A percentile compares a stretch with the other conserved stretches of the same genome.
Conservation (phyloP, 2,113 vertebrate genomes). For the Picathartes gymnocephalus region DNA sequence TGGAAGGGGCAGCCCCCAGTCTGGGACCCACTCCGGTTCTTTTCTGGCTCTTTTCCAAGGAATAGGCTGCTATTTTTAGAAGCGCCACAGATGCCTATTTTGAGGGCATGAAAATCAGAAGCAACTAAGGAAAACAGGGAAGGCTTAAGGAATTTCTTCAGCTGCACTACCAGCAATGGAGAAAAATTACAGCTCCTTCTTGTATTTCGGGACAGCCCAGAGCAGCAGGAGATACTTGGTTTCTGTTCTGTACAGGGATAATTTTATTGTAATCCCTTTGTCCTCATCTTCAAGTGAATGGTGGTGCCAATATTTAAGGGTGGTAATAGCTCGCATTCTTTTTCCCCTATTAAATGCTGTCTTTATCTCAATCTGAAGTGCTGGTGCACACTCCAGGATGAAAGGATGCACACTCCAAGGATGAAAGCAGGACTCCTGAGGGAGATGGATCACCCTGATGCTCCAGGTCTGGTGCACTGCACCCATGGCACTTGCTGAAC, state of each 20-base stretch:
- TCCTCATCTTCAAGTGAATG: background rate
- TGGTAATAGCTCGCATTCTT: background rate
- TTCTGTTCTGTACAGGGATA: background rate
- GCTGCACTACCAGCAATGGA: background rate
- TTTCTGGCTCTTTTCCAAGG: background rate
- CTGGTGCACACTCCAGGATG: background rate
- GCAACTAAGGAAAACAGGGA: background rate
- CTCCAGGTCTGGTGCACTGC: background rate
- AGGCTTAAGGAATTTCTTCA: background rate
- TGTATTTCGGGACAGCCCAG: background rate
- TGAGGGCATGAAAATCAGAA: background rate
- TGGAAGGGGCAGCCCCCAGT: background rate
- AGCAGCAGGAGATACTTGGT: background rate
- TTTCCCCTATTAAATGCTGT: background rate
- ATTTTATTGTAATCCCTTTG: background rate
- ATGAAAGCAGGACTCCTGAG: background rate
- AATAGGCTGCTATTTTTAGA: fast-evolving
- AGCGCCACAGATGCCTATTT: background rate
- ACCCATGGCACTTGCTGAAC: background rate
- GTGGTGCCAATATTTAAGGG: background rate
- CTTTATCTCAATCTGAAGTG: background rate
- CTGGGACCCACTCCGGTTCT: fast-evolving
- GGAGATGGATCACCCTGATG: background rate
- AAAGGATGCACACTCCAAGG: background rate
- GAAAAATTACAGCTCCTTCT: background rate